Percentiles rank a stretch among this genome's conserved stretches.
These are phyloP conservation scores for Chrysopa pallens DNA, from an alignment of 1,140 invertebrate genomes.

Conservation along the genomic window DNA sequence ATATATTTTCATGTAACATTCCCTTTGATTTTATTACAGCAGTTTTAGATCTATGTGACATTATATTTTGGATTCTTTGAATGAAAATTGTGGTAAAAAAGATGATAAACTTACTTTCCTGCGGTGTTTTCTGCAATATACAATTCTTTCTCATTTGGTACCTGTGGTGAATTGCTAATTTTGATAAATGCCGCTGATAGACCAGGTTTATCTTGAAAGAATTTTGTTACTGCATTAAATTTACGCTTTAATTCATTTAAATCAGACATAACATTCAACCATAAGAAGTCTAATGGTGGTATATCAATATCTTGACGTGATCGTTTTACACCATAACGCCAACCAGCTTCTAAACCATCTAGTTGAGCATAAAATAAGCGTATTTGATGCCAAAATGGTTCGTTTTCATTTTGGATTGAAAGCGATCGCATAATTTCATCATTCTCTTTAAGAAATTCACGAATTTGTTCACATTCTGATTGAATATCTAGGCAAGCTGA, in stretches of 20 bases:
- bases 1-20: no score
- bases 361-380: constrained; percentile 49
- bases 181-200: constrained; percentile 11
- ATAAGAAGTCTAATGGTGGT: constrained; percentile 43
- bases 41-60: no score
- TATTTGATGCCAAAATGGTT: constrained; percentile 71
- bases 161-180: not conserved
- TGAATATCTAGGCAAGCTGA: constrained; percentile 44
- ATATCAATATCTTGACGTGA: constrained; percentile 39
- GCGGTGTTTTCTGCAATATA: not conserved
- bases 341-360: constrained; percentile 46
- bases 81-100: no score
- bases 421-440: constrained; percentile 37
- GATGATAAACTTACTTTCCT: not conserved
- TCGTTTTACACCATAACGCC: constrained; percentile 41
- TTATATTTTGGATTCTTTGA: no score
- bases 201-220: constrained; percentile 22
- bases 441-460: constrained; percentile 44
- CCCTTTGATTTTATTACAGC: no score
- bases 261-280: constrained; percentile 61
- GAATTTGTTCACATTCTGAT: constrained; percentile 48
- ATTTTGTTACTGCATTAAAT: constrained; percentile 14
- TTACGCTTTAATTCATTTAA: constrained; percentile 39
- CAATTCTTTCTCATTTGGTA: not conserved
- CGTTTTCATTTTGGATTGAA: constrained; percentile 27